Evolutionary conservation across 2,113 vertebrate genomes (phyloP).

Genomic region (Gavia stellata): DNA sequence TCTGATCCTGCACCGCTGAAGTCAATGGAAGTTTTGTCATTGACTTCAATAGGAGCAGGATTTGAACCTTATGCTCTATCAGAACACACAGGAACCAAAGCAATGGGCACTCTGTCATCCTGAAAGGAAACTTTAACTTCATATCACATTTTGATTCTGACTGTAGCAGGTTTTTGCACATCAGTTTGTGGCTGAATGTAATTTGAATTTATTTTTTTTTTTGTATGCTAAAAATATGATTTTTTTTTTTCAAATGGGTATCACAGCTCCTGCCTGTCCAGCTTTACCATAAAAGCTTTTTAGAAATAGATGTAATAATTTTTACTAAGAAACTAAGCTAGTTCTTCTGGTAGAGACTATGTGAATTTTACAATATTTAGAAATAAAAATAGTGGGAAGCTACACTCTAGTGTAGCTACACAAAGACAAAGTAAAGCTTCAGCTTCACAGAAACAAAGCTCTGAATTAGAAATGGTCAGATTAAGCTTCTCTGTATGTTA

Average conservation of each 20-base stretch:
- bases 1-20: slow-evolving; percentile 60
- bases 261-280: background rate
- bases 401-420: background rate
- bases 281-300: background rate
- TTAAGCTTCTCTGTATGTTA: background rate
- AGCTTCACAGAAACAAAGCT: background rate
- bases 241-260: background rate
- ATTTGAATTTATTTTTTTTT: background rate
- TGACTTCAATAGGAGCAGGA: slow-evolving; percentile 60
- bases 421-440: background rate
- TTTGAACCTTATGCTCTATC: slow-evolving; percentile 59
- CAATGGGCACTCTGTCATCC: background rate
- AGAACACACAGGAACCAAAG: slow-evolving; percentile 18
- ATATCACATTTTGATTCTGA: background rate
- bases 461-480: background rate
- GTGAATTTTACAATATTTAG: background rate
- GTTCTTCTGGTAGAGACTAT: background rate
- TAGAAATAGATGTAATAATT: background rate
- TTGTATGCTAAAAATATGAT: background rate
- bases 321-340: background rate
- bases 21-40: slow-evolving; percentile 58
- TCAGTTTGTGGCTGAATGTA: background rate
- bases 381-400: background rate
- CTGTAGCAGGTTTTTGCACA: background rate
- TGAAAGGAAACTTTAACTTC: background rate